Percentiles rank a stretch among this genome's conserved stretches.
phyloP scores from a whole-genome alignment of 2,888 invertebrate species.

The Hemistola chrysoprasaria region DNA sequence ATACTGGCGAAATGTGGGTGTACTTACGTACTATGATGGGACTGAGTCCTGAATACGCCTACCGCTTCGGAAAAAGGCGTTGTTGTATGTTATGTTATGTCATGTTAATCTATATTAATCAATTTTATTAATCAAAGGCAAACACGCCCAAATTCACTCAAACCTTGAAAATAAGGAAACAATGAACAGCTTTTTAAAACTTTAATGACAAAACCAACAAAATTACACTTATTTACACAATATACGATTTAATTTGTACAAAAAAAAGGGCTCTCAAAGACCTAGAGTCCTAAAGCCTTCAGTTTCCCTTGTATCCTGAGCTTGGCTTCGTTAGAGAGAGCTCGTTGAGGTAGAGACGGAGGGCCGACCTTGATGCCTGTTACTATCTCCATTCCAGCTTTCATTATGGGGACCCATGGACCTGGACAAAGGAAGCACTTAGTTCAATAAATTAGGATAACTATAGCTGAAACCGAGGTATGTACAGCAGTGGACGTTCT shows the following conservation, averaged over 20 bases:
- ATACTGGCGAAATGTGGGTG: no score
- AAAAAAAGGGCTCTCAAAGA: background rate
- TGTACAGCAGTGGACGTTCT: constrained; percentile 79
- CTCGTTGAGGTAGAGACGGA: constrained; percentile 80
- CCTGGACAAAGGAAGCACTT: constrained; percentile 55
- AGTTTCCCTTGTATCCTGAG: constrained; percentile 57
- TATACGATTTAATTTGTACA: background rate
- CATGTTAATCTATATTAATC: no score
- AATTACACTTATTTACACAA: background rate
- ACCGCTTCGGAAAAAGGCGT: no score
- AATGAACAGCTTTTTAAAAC: no score
- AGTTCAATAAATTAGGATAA: background rate
- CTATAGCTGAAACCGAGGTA: constrained; percentile 35
- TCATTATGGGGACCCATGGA: constrained; percentile 87
- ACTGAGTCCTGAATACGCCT: no score
- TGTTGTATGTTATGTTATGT: no score
- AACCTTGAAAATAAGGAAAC: no score
- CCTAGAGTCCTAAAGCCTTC: constrained; percentile 31
- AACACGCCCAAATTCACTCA: no score
- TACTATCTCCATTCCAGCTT: constrained; percentile 84
- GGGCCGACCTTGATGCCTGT: constrained; percentile 84
- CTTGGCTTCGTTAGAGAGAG: constrained; percentile 65
- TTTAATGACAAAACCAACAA: background rate
- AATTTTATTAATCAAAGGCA: no score
- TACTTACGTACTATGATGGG: no score